phyloP scores from a whole-genome alignment of 2,888 invertebrate genomes.

The Euzetes globulus region DNA sequence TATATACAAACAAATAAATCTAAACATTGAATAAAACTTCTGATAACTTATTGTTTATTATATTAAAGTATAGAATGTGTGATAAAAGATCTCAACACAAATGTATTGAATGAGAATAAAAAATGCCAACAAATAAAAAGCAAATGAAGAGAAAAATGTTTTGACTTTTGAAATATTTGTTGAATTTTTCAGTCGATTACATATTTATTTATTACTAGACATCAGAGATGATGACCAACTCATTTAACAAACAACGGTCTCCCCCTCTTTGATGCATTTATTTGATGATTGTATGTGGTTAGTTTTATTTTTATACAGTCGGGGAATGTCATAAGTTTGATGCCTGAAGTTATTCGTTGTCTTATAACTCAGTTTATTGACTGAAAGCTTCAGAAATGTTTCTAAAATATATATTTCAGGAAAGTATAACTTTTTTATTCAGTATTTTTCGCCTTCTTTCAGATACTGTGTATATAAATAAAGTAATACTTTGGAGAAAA shows the following conservation, averaged over 20 bases:
- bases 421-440: not conserved
- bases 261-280: not conserved
- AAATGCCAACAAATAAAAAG: too few relatives aligned
- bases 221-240: not conserved
- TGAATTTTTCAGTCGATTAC: too few relatives aligned
- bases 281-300: not conserved
- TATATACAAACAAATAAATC: not conserved
- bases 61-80: not conserved
- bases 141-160: not conserved
- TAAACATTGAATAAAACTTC: not conserved
- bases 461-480: not conserved
- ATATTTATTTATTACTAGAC: too few relatives aligned
- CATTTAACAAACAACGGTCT: not conserved
- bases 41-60: not conserved
- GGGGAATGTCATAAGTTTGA: not conserved
- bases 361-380: not conserved
- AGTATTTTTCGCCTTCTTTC: too few relatives aligned
- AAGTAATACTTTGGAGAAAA: not conserved
- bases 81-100: not conserved
- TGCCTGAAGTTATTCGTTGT: not conserved
- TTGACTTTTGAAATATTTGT: not conserved
- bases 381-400: not conserved
- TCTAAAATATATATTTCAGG: not conserved
- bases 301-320: not conserved
- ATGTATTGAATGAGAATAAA: not conserved